phyloP scores from a whole-genome alignment of 92 coral and sea anemone genomes.

The Umimayanthus chanpuru region DNA sequence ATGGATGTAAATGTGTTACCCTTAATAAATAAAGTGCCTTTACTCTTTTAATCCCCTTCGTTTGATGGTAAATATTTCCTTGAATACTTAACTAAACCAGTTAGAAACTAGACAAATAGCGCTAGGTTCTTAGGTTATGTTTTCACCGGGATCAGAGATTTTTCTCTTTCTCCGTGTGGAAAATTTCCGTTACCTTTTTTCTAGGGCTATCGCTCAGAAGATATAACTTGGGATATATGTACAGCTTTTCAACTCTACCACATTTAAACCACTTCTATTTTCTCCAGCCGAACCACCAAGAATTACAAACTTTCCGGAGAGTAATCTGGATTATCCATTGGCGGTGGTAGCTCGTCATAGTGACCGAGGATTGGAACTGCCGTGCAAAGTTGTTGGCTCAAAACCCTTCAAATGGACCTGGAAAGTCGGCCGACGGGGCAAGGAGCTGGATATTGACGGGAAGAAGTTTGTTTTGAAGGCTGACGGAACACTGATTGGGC shows the following conservation, averaged over 20 bases:
- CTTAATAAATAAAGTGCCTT: no score
- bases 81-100: no score
- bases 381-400: slow-evolving; percentile 35
- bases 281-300: slow-evolving; percentile 21
- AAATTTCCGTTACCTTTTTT: no score
- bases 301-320: not conserved
- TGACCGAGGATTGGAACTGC: slow-evolving; percentile 25
- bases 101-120: no score
- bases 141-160: not conserved
- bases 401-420: slow-evolving; percentile 15
- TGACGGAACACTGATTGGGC: slow-evolving; percentile 13
- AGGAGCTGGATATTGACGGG: not conserved
- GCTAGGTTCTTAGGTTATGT: not conserved
- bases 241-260: no score
- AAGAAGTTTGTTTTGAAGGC: not conserved
- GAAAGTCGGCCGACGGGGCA: not conserved
- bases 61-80: no score
- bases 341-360: not conserved
- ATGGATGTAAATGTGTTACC: no score
- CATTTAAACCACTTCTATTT: not conserved
- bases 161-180: no score
- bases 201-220: no score
- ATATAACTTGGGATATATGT: no score
- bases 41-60: no score
- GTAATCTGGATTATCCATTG: not conserved